phyloP scores from a whole-genome alignment of 2,888 invertebrate genomes.

The Drosophila melanosoma region DNA sequence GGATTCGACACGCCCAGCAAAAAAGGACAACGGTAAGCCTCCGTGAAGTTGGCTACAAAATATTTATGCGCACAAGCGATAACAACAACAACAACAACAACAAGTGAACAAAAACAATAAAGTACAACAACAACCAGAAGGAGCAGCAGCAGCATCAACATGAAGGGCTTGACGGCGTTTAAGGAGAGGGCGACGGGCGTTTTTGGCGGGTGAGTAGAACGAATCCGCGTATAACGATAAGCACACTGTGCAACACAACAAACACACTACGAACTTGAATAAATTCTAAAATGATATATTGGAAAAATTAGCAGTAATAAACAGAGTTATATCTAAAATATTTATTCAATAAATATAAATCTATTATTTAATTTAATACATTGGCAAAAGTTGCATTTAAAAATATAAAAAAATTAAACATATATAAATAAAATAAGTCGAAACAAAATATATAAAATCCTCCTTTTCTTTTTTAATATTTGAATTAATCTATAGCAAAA shows the following conservation, averaged over 20 bases:
- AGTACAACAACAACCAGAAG: slow-evolving; percentile 28
- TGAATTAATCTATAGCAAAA: not conserved
- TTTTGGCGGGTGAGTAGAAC: slow-evolving; percentile 83
- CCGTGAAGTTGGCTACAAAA: slow-evolving; percentile 75
- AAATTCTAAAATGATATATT: not conserved
- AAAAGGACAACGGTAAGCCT: slow-evolving; percentile 56
- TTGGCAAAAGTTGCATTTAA: not conserved
- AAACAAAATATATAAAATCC: not conserved
- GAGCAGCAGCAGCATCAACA: slow-evolving; percentile 62
- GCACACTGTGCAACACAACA: slow-evolving; percentile 34
- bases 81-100: slow-evolving; percentile 58
- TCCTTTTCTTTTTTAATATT: not conserved
- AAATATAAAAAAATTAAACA: not conserved
- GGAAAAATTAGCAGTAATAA: not conserved
- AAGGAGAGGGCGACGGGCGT: slow-evolving; percentile 85
- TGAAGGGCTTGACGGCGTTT: slow-evolving; percentile 85
- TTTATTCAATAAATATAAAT: not conserved
- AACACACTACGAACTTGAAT: not conserved
- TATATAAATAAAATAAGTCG: not conserved
- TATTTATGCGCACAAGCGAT: slow-evolving; percentile 77
- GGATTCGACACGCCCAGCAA: slow-evolving; percentile 65
- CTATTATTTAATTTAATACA: not conserved
- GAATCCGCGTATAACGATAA: slow-evolving; percentile 18
- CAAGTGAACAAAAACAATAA: slow-evolving; percentile 32
- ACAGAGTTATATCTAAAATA: not conserved